Conservation (phyloP, 2,888 invertebrate genomes). For the Polyploca ridens region DNA sequence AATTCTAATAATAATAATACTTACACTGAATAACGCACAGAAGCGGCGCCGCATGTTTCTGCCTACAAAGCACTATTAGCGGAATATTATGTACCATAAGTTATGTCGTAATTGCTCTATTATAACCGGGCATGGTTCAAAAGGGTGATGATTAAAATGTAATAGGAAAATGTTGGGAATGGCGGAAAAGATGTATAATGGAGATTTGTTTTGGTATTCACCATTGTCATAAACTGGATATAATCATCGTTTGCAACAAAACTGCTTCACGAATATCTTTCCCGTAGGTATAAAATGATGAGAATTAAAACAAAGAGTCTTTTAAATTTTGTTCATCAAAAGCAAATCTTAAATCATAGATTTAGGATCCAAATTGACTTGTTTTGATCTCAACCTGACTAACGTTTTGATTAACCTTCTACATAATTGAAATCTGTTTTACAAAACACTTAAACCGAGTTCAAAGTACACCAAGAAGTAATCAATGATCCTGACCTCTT, state of each 20-base stretch:
- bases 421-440: too few species aligned
- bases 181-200: not conserved
- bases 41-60: not conserved
- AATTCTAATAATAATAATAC: conserved; percentile 6
- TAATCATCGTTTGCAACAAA: not conserved
- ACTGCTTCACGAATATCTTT: not conserved
- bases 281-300: too few species aligned
- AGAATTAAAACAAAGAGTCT: too few species aligned
- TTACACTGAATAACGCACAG: not conserved
- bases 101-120: conserved; percentile 2
- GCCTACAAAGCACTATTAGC: conserved; percentile 4
- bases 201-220: not conserved
- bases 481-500: too few species aligned
- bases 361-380: too few species aligned
- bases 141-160: conserved; percentile 7
- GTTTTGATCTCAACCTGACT: too few species aligned
- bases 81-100: not conserved
- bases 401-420: too few species aligned
- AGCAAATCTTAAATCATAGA: too few species aligned
- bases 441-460: too few species aligned
- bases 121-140: not conserved
- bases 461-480: too few species aligned
- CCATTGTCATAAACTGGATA: not conserved
- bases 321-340: too few species aligned
- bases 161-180: not conserved